Base-by-base conservation (phyloP, 2,797 vertebrate genomes). In the Acipenser transmontanus region DNA sequence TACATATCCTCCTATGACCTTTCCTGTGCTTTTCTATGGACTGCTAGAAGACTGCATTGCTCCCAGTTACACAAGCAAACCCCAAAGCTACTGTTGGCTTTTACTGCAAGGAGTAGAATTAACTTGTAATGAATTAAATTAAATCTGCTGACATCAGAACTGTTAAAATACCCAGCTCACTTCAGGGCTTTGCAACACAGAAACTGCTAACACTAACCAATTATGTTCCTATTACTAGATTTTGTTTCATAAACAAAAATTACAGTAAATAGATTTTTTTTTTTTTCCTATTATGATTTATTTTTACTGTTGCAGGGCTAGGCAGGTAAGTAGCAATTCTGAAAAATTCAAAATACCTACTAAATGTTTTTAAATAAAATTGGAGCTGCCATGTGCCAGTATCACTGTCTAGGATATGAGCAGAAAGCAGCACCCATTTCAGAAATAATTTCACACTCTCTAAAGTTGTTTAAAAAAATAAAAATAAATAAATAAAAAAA, bases 241-340 rank as follows among this genome's bases (percentile, higher is more conserved):
- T 86, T 81, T 76, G 78, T 84, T 85, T 83, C 75, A 81, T 81
- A 81, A 81, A 78, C 76, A 79, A 81, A 79, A 10, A 62, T 13
- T 49, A 20, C 73, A 70, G 77, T 76, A 69, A 72, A 74, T 77
- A 59, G 10, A 8, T 13, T 68, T 72, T 68, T 59, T 50, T 71
- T 69, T 73, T 64, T 64, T 47, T 56, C 48, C 10, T 50, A 17
- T 64, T 47, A 59, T 69, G 70, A 61, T 34, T n/a, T 72, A 66
- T 76, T 72, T 69, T 6, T 82, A 83, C 78, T 49, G 77, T 76
- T 84, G 83, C 81, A 76, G 72, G 75, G 79, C 75, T 77, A 78
- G 77, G 74, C 82, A 87, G 84, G 84, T 87, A 82, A 67, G 77
- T 74, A 52, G 75, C 83, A 86, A 88, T 85, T 84, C 81, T 74